These are phyloP conservation scores for Harpegnathos saltator DNA, from an alignment of 1,140 invertebrate genomes.

Conservation along the genomic window DNA sequence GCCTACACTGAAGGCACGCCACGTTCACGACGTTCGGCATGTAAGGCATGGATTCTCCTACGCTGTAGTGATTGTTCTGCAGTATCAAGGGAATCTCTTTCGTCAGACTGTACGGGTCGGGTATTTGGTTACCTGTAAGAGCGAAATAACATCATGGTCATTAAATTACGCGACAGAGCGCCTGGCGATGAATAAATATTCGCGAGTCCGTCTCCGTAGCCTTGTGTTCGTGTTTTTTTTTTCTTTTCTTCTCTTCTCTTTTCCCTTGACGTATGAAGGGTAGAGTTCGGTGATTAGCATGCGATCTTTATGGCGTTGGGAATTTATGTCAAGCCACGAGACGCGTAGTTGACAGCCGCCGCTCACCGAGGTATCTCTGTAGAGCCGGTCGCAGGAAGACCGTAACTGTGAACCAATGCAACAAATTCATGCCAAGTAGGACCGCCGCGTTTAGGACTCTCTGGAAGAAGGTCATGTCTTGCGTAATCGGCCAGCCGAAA, in stretches of 20 bases:
- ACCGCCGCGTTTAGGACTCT: constrained; percentile 87
- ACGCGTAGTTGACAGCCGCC: constrained; percentile 16
- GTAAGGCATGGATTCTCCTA: constrained; percentile 90
- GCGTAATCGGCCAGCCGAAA: constrained; percentile 89
- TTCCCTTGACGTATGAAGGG: no score
- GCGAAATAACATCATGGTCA: neutral
- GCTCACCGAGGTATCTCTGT: constrained; percentile 78
- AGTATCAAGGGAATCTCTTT: constrained; percentile 87
- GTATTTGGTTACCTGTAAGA: constrained; percentile 78
- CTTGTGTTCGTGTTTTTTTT: no score
- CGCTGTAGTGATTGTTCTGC: constrained; percentile 91
- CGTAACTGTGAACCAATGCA: constrained; percentile 86
- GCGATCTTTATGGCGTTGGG: no score
- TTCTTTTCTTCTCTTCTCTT: no score
- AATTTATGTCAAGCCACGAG: no score
- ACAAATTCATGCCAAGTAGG: constrained; percentile 85
- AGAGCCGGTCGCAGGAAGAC: constrained; percentile 80
- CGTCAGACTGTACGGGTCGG: constrained; percentile 79
- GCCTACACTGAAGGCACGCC: constrained; percentile 93
- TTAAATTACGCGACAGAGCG: neutral
- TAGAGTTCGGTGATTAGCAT: no score
- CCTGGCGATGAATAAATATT: no score
- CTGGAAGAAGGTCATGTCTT: constrained; percentile 90
- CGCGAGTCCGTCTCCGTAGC: no score
- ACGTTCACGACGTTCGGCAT: constrained; percentile 93